Evolutionary conservation across 2,113 vertebrate genomes (phyloP).

Genomic region (Peucedramus taeniatus): DNA sequence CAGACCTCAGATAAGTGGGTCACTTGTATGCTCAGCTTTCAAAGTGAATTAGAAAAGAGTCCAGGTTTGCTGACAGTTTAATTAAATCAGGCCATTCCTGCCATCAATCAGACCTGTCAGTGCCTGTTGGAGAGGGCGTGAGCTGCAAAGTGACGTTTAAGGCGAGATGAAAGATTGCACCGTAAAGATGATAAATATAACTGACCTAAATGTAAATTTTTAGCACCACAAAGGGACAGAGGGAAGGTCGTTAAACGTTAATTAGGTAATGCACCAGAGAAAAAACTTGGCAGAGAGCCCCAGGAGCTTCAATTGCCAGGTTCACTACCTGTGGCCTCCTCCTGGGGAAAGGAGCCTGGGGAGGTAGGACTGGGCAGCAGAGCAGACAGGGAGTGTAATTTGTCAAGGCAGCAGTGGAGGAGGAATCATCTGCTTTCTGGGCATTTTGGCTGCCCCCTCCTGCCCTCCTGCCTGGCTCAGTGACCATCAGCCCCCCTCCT

Average conservation of each 20-base stretch:
- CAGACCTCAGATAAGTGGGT: conserved; percentile 58
- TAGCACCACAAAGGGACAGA: background rate
- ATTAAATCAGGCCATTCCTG: conserved; percentile 64
- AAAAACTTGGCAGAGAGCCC: background rate
- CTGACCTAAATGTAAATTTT: conserved; percentile 38
- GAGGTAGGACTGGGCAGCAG: background rate
- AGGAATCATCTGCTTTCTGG: background rate
- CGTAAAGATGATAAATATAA: conserved; percentile 43
- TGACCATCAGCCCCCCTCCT: background rate
- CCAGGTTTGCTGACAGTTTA: conserved; percentile 65
- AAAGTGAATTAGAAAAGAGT: conserved; percentile 33
- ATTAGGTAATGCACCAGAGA: conserved; percentile 23
- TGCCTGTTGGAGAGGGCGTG: conserved; percentile 4
- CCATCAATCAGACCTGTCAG: conserved; percentile 34
- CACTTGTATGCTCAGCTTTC: conserved; percentile 36
- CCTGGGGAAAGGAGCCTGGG: background rate
- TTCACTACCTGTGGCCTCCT: background rate
- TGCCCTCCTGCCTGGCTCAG: background rate
- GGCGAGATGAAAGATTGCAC: conserved; percentile 11
- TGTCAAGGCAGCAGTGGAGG: background rate
- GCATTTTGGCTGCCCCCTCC: background rate
- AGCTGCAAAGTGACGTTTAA: background rate
- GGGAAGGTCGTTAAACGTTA: background rate
- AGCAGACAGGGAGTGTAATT: background rate
- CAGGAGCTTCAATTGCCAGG: background rate